A percentile compares a stretch with the other conserved stretches of the same genome.
These are phyloP conservation scores for Sinopyrophorus schimmeli DNA, from an alignment of 2,888 invertebrate genomes.

Conservation along the genomic window DNA sequence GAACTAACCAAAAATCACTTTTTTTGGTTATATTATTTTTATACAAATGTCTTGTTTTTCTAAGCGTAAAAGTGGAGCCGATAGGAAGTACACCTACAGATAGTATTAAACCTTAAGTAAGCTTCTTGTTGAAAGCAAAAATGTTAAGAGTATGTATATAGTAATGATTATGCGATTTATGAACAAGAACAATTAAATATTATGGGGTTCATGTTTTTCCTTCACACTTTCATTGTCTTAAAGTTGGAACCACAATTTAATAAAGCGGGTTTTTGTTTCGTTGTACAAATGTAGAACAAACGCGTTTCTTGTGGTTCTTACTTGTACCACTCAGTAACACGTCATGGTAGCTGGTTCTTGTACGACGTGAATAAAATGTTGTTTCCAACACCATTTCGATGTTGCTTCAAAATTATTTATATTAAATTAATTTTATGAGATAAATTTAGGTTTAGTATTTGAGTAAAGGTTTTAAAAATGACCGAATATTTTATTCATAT, in stretches of 20 bases:
- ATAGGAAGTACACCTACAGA: too few relatives aligned
- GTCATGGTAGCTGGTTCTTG: constrained; percentile 41
- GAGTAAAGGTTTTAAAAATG: background rate
- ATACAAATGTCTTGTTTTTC: too few relatives aligned
- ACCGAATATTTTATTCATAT: too few relatives aligned
- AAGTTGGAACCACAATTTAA: constrained; percentile 18
- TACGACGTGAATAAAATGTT: constrained; percentile 18
- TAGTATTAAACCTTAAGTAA: too few relatives aligned
- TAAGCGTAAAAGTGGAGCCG: too few relatives aligned
- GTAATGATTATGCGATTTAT: constrained; percentile 27
- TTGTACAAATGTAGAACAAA: constrained; percentile 34
- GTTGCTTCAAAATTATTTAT: constrained; percentile 1
- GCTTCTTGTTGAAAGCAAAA: constrained; percentile 24
- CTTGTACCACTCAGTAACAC: constrained; percentile 44
- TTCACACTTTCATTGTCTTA: constrained; percentile 41
- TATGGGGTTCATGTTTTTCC: constrained; percentile 31
- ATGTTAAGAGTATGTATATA: constrained; percentile 13
- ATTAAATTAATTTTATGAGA: constrained; percentile 7
- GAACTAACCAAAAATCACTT: too few relatives aligned
- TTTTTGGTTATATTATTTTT: too few relatives aligned
- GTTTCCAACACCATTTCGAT: constrained; percentile 18
- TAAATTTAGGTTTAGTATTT: too few relatives aligned
- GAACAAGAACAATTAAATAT: constrained; percentile 32
- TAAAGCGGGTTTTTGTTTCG: constrained; percentile 25
- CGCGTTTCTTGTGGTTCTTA: constrained; percentile 33